Percentiles rank a stretch among this genome's conserved stretches.
Evolutionary conservation across 2,113 vertebrate genomes (phyloP).

Genomic region (Malurus cyaneus): DNA sequence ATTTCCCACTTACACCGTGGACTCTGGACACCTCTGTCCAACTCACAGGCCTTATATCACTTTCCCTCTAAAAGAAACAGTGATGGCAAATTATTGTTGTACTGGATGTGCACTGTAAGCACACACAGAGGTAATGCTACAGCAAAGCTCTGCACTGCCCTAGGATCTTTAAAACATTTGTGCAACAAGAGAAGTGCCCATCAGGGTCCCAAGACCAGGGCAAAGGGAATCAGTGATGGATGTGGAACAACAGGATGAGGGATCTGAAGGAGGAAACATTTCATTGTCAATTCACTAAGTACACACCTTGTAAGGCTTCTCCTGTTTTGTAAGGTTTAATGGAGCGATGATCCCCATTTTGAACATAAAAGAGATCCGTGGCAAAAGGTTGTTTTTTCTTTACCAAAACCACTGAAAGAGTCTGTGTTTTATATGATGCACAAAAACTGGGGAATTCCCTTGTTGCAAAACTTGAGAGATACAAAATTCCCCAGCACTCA

Average conservation of each 20-base stretch:
- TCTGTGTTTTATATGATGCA: neutral
- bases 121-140: too few species aligned
- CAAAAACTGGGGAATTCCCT: neutral
- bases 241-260: neutral
- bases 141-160: fast-evolving
- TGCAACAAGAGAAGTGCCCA: neutral
- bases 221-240: neutral
- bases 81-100: neutral
- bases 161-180: neutral
- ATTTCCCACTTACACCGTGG: neutral
- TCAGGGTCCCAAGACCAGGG: neutral
- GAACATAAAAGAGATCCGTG: neutral
- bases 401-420: neutral
- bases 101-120: neutral
- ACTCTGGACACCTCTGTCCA: neutral
- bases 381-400: neutral
- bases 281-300: neutral
- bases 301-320: neutral
- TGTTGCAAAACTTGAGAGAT: neutral
- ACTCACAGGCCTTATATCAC: neutral
- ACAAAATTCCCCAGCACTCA: neutral
- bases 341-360: neutral
- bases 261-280: neutral
- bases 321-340: neutral
- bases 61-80: neutral